A percentile compares a stretch with the other conserved stretches of the same genome.
Conservation (phyloP, 2,113 vertebrate genomes). For the Micromys minutus region DNA sequence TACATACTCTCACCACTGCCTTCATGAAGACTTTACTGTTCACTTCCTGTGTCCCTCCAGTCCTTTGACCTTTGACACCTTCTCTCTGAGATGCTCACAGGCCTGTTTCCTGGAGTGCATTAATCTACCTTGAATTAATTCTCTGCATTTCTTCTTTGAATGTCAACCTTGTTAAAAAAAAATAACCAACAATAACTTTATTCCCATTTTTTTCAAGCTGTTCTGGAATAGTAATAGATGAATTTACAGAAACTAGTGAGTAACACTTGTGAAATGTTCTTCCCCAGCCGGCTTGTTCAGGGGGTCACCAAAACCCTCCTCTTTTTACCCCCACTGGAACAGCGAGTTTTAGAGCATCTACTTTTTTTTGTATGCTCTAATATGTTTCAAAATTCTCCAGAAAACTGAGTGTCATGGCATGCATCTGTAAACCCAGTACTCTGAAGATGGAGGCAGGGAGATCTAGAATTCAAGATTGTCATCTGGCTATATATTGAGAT, state of each 20-base stretch:
- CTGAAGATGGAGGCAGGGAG: background rate
- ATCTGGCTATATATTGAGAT: background rate
- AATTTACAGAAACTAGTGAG: conserved; percentile 34
- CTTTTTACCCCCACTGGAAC: background rate
- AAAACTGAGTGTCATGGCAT: background rate
- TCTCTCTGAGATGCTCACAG: background rate
- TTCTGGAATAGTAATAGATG: background rate
- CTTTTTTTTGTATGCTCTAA: background rate
- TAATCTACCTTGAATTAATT: conserved; percentile 36
- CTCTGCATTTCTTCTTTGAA: background rate
- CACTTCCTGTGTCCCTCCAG: background rate
- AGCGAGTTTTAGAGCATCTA: background rate
- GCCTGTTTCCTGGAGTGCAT: background rate
- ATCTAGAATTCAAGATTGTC: background rate
- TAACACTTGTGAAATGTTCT: background rate
- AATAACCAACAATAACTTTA: conserved; percentile 19
- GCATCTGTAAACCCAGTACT: background rate
- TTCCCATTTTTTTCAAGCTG: conserved; percentile 39
- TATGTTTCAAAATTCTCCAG: conserved; percentile 20
- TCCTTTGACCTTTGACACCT: background rate
- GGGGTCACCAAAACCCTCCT: background rate
- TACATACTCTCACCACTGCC: background rate
- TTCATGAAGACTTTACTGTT: background rate
- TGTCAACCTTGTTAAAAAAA: background rate
- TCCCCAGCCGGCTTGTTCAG: conserved; percentile 22